Evolutionary conservation across 1,140 invertebrate species (phyloP).

Genomic region (Dryas iulia): DNA sequence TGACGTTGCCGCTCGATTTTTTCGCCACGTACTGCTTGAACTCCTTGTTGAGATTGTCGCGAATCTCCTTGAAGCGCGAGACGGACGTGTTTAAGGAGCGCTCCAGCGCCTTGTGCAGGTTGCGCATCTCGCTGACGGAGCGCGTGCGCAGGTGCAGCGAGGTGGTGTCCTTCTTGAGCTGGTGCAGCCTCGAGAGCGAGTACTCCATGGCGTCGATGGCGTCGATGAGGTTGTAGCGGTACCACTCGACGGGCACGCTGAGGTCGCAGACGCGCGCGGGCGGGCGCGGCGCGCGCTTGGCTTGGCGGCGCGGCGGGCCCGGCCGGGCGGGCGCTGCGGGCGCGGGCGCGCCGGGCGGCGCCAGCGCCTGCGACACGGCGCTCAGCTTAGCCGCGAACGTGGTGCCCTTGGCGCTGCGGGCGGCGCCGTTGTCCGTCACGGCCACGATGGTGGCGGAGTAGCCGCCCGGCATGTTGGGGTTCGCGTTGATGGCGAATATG

Average conservation of each 20-base stretch:
- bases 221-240: slow-evolving; percentile 72
- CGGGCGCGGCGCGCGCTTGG: slow-evolving; percentile 56
- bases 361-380: slow-evolving; percentile 46
- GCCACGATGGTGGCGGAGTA: slow-evolving; percentile 79
- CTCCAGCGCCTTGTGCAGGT: slow-evolving; percentile 63
- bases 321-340: slow-evolving; percentile 74
- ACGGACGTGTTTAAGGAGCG: slow-evolving; percentile 60
- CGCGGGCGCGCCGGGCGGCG: slow-evolving; percentile 73
- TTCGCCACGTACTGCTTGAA: slow-evolving; percentile 68
- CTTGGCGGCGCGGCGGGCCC: slow-evolving; percentile 48
- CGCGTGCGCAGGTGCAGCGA: slow-evolving; percentile 59
- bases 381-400: slow-evolving; percentile 63
- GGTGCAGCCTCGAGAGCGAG: slow-evolving; percentile 60
- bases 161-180: slow-evolving; percentile 66
- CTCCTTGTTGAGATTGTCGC: slow-evolving; percentile 69
- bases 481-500: slow-evolving; percentile 76
- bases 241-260: slow-evolving; percentile 73
- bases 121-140: slow-evolving; percentile 64
- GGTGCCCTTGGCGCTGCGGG: slow-evolving; percentile 44
- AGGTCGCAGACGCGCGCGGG: slow-evolving; percentile 47
- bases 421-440: slow-evolving; percentile 46
- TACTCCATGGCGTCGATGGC: slow-evolving; percentile 73
- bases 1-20: slow-evolving; percentile 42
- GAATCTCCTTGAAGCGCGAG: slow-evolving; percentile 64
- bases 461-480: slow-evolving; percentile 74